Evolutionary conservation across 2,797 vertebrate genomes (phyloP), one percentile per base, ranked within the genome.

Genomic region (Cryptoblepharus egeriae): DNA sequence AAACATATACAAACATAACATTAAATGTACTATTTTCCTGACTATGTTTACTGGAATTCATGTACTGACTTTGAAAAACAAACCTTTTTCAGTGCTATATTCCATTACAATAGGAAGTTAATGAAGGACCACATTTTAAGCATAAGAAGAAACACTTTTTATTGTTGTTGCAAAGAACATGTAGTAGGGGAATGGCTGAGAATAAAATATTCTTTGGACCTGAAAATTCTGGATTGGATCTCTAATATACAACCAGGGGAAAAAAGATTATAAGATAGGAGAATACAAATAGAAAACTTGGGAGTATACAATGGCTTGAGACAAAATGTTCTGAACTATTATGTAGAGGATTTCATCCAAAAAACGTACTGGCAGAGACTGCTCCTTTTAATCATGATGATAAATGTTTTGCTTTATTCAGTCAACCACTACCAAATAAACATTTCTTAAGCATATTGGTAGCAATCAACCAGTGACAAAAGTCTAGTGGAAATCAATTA

Each of bases 281-380:
- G 37, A 72, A 73, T 52, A n/a, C 30, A 35, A 73, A 83, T 24
- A 64, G 49, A 42, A 83, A 74, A 45, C 24, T 26, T 83, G 39
- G 64, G 55, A 70, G 37, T 37, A 32, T 3, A 37, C 32, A 32
- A 79, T 52, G 24, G 55, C 71, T 84, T 9, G 74, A 35, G 82
- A 84, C 77, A 84, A 79, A 84, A 79, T 72, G 71, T 75, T 75
- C 77, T 74, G 71, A 64, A 84, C 52, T 60, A 75, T 79, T 68
- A 60, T 74, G 22, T 49, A 68, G 52, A 75, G 77, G 71, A 84
- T 63, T 75, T 79, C 57, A 84, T 52, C 77, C 77, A 79, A 84
- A n/a, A 18, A 68, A n/a, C 68, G 20, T 45, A 37, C 45, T 61
- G 70, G 63, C 70, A 84, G 37, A 84, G 24, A 67, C 35, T 84